Conservation (phyloP, 2,113 vertebrate genomes). For the Chrysochloris asiatica region DNA sequence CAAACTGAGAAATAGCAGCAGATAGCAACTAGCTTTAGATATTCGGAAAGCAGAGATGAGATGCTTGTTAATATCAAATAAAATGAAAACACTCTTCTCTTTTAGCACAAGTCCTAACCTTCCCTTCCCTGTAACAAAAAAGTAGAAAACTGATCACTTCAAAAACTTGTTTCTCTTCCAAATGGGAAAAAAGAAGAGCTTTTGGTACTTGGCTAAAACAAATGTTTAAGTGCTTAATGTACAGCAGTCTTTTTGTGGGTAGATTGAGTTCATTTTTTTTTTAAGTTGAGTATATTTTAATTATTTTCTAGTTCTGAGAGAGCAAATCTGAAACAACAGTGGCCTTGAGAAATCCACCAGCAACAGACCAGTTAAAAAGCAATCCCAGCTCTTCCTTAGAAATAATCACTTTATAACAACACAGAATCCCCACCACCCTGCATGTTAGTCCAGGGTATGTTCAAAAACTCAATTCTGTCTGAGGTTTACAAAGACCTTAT, state of each 20-base stretch:
- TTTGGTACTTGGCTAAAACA: neutral
- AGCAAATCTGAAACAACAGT: neutral
- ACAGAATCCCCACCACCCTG: neutral
- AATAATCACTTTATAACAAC: constrained; percentile 23
- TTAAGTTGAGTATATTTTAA: neutral
- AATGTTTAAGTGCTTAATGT: neutral
- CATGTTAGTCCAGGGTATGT: neutral
- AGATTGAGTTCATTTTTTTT: neutral
- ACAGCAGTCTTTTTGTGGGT: neutral
- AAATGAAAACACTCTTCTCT: neutral
- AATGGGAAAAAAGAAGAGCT: neutral
- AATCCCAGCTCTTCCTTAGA: neutral
- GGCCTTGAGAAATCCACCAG: constrained; percentile 30
- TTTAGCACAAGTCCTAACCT: neutral
- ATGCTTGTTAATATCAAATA: neutral
- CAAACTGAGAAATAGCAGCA: neutral
- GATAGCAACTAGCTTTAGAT: neutral
- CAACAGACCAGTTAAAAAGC: neutral
- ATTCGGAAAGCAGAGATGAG: neutral
- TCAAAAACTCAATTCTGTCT: constrained; percentile 32
- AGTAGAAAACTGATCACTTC: neutral
- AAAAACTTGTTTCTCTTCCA: neutral
- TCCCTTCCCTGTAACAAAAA: neutral
- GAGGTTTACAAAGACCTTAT: neutral
- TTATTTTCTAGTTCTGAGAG: constrained; percentile 20